Evolutionary conservation across 2,797 vertebrate genomes (phyloP).

Genomic region (Luscinia luscinia): DNA sequence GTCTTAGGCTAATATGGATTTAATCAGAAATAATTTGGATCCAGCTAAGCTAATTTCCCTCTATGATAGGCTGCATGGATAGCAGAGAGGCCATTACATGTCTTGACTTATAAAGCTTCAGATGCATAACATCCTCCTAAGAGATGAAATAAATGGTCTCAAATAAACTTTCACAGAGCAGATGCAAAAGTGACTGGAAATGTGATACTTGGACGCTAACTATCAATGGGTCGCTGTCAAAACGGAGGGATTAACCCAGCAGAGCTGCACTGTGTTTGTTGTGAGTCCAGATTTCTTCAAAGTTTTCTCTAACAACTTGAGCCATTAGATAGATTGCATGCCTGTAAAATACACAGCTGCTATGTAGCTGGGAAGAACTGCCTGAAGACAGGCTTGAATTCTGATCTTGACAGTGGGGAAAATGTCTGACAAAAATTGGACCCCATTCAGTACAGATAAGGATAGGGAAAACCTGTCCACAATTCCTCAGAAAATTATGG

Average conservation of each 20-base stretch:
- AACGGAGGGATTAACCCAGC: constrained; percentile 39
- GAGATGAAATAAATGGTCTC: constrained; percentile 44
- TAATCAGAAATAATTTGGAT: constrained; percentile 58
- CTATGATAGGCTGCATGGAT: background rate
- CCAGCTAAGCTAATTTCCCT: constrained; percentile 9
- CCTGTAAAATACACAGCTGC: constrained; percentile 55
- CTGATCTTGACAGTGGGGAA: background rate
- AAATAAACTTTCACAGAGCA: constrained; percentile 44
- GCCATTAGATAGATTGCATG: background rate
- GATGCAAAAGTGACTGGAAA: constrained; percentile 48
- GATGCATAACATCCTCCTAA: constrained; percentile 31
- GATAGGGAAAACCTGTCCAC: background rate
- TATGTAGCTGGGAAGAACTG: constrained; percentile 5
- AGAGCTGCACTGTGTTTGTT: constrained; percentile 27
- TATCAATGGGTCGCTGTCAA: constrained; percentile 25
- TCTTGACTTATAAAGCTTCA: constrained; percentile 40
- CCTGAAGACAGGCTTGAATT: constrained; percentile 45
- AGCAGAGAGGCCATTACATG: constrained; percentile 2
- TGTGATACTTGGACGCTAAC: background rate
- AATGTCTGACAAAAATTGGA: background rate
- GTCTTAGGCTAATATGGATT: constrained; percentile 34
- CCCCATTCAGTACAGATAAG: constrained; percentile 22
- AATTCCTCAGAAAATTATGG: background rate
- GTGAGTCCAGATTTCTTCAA: constrained; percentile 55
- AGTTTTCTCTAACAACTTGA: constrained; percentile 28